Conservation (phyloP, 2,888 invertebrate species). For the Antheraea assamensis region DNA sequence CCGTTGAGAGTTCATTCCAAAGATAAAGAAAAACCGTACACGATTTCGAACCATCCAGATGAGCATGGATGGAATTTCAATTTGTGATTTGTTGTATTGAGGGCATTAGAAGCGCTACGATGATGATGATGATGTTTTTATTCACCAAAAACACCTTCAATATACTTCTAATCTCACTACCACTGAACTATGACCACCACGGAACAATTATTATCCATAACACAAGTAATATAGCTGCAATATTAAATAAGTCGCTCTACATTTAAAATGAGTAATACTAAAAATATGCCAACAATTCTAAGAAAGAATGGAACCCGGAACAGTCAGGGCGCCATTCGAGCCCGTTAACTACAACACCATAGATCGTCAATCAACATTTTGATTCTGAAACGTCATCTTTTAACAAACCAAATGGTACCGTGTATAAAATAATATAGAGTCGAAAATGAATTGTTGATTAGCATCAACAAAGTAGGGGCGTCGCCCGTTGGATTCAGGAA, state of each 20-base stretch:
- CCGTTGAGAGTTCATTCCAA: too few relatives aligned
- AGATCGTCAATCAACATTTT: slow-evolving; percentile 15
- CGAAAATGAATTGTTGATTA: background rate
- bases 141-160: too few relatives aligned
- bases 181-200: too few relatives aligned
- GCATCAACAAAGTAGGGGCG: background rate
- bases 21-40: too few relatives aligned
- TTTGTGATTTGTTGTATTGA: too few relatives aligned
- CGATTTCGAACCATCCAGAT: too few relatives aligned
- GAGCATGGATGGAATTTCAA: too few relatives aligned
- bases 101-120: too few relatives aligned
- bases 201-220: too few relatives aligned
- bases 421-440: background rate
- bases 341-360: slow-evolving; percentile 11
- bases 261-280: background rate
- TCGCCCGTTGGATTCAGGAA: slow-evolving; percentile 7
- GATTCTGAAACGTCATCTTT: background rate
- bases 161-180: too few relatives aligned
- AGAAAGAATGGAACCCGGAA: slow-evolving; percentile 11
- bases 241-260: background rate
- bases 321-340: background rate
- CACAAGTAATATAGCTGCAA: too few relatives aligned
- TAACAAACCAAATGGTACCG: background rate
- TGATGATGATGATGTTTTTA: too few relatives aligned
- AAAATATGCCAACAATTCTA: background rate